Evolutionary conservation across 2,113 vertebrate species (phyloP).

Genomic region (Phalacrocorax carbo): DNA sequence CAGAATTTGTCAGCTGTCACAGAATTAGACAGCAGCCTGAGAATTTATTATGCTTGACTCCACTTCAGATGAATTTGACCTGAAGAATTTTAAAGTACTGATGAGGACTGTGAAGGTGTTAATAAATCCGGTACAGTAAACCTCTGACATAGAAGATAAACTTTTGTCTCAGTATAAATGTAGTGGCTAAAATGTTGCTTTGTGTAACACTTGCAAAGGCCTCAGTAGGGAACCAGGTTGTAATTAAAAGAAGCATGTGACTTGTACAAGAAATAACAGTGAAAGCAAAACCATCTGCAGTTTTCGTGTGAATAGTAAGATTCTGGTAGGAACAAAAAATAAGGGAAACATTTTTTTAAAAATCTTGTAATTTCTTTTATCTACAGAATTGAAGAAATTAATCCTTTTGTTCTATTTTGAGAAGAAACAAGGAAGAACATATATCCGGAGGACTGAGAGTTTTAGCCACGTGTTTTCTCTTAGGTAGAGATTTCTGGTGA

Average conservation of each 20-base stretch:
- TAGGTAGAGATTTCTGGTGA: neutral
- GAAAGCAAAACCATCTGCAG: neutral
- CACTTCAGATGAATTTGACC: neutral
- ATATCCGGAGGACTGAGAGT: neutral
- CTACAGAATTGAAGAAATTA: neutral
- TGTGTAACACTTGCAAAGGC: neutral
- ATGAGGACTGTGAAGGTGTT: neutral
- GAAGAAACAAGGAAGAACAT: neutral
- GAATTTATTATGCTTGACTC: neutral
- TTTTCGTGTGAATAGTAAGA: neutral
- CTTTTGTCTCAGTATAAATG: neutral
- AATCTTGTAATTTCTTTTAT: neutral
- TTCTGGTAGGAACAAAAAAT: neutral
- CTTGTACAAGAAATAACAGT: neutral
- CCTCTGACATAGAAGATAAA: neutral
- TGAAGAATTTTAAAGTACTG: neutral
- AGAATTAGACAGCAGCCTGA: neutral
- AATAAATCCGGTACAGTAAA: neutral
- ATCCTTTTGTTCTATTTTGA: neutral
- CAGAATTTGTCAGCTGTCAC: neutral
- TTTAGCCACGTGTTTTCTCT: neutral
- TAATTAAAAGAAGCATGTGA: neutral
- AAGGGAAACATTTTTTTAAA: neutral
- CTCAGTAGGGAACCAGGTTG: neutral
- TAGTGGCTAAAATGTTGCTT: neutral